Evolutionary conservation across 2,888 invertebrate genomes (phyloP).

Genomic region (Agonum fuliginosum): DNA sequence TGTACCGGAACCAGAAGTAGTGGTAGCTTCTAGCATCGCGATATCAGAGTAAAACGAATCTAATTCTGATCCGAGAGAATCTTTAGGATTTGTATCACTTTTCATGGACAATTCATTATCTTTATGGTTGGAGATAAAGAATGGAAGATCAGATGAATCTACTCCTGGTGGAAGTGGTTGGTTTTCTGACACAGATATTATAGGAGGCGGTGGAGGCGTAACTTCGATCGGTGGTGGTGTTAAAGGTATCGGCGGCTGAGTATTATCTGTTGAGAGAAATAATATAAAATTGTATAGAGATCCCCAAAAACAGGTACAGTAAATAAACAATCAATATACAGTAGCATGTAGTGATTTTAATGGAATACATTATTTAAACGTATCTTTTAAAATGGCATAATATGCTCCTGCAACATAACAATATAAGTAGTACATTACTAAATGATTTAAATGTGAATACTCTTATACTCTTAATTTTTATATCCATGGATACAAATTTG

Average conservation of each 20-base stretch:
- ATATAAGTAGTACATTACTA: too few species aligned
- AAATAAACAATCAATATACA: too few species aligned
- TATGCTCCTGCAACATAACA: too few species aligned
- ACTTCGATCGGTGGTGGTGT: slow-evolving; percentile 27
- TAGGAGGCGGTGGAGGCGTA: slow-evolving; percentile 62
- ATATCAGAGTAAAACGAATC: slow-evolving; percentile 79
- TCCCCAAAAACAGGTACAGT: not conserved
- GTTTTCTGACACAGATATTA: slow-evolving; percentile 61
- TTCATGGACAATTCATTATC: slow-evolving; percentile 67
- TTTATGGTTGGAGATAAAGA: slow-evolving; percentile 66
- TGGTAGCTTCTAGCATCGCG: slow-evolving; percentile 73
- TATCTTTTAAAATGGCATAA: too few species aligned
- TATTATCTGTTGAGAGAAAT: slow-evolving; percentile 37
- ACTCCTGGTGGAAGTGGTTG: slow-evolving; percentile 77
- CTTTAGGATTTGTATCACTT: slow-evolving; percentile 60
- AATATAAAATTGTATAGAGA: not conserved
- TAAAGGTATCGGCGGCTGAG: slow-evolving; percentile 61
- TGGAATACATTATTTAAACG: too few species aligned
- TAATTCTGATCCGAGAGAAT: slow-evolving; percentile 71
- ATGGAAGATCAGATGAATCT: slow-evolving; percentile 72
- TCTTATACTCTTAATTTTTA: too few species aligned
- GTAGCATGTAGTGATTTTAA: too few species aligned
- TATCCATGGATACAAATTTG: too few species aligned
- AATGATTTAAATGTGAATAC: too few species aligned
- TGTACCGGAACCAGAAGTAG: slow-evolving; percentile 60